These are phyloP conservation scores for Arvicanthis niloticus DNA, from an alignment of 2,113 vertebrate species.

Conservation along the genomic window DNA sequence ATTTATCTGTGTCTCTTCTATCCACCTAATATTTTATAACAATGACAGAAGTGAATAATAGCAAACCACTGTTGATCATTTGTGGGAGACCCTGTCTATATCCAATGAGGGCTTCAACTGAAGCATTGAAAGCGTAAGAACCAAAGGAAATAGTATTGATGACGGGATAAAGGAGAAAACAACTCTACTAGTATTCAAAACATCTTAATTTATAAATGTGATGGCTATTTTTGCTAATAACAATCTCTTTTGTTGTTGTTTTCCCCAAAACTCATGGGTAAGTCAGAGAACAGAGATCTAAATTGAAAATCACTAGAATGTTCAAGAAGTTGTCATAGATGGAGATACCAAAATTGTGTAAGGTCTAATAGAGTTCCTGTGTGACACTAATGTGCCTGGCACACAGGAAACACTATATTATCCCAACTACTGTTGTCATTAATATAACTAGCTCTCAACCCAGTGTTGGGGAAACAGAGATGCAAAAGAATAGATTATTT, in stretches of 20 bases:
- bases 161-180: constrained; percentile 23
- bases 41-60: background rate
- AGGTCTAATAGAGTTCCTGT: background rate
- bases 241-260: background rate
- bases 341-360: background rate
- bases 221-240: constrained; percentile 16
- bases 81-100: background rate
- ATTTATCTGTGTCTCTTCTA: background rate
- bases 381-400: background rate
- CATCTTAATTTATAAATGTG: constrained; percentile 1
- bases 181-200: background rate
- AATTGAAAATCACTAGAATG: constrained; percentile 8
- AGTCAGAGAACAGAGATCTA: background rate
- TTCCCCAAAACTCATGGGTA: background rate
- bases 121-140: constrained; percentile 12
- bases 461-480: background rate
- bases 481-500: background rate
- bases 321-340: constrained; percentile 40
- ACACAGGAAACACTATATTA: background rate
- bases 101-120: background rate
- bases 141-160: constrained; percentile 3
- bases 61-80: background rate
- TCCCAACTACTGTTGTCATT: background rate
- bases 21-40: background rate
- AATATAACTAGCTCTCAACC: background rate